A percentile compares a stretch with the other conserved stretches of the same genome.
Evolutionary conservation across 1,140 invertebrate genomes (phyloP).

Genomic region (Ctenoplectra terminalis): DNA sequence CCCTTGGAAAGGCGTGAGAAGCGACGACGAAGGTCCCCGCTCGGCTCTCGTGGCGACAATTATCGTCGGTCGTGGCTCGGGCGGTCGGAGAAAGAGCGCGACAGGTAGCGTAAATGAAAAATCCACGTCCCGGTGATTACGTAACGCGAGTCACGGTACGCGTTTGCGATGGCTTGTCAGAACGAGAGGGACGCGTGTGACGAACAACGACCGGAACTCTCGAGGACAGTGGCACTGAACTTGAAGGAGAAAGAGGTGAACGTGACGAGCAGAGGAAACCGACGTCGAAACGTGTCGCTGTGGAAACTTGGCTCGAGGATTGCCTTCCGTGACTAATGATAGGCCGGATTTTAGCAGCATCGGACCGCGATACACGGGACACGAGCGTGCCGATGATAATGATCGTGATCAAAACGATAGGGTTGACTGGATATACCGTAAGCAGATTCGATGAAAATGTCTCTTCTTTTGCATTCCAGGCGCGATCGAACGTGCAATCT

Average conservation of each 20-base stretch:
- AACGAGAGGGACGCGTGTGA: conserved; percentile 37
- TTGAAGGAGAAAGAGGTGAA: conserved; percentile 41
- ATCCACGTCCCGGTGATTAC: conserved; percentile 45
- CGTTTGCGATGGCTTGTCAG: background rate
- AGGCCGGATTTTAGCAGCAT: conserved; percentile 58
- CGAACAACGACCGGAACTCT: conserved; percentile 72
- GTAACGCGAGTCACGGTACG: conserved; percentile 46
- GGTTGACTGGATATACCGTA: background rate
- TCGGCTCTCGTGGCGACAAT: background rate
- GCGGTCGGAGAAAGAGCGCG: background rate
- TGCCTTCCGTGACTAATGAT: conserved; percentile 64
- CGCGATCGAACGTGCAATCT: background rate
- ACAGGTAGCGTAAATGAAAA: conserved; percentile 22
- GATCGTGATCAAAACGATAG: conserved; percentile 32
- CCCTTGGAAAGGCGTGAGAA: conserved; percentile 13
- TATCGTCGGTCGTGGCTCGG: background rate
- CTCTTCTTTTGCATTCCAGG: background rate
- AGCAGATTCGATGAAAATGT: background rate
- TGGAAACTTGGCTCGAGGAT: conserved; percentile 13
- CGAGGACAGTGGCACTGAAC: conserved; percentile 69
- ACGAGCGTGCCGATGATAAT: conserved; percentile 53
- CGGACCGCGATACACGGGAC: conserved; percentile 42
- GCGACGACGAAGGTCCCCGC: conserved; percentile 1
- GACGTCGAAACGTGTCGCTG: conserved; percentile 23
- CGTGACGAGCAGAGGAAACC: conserved; percentile 9